These are phyloP conservation scores for Hafferia zeledoni DNA, from an alignment of 2,797 vertebrate genomes.

Conservation along the genomic window DNA sequence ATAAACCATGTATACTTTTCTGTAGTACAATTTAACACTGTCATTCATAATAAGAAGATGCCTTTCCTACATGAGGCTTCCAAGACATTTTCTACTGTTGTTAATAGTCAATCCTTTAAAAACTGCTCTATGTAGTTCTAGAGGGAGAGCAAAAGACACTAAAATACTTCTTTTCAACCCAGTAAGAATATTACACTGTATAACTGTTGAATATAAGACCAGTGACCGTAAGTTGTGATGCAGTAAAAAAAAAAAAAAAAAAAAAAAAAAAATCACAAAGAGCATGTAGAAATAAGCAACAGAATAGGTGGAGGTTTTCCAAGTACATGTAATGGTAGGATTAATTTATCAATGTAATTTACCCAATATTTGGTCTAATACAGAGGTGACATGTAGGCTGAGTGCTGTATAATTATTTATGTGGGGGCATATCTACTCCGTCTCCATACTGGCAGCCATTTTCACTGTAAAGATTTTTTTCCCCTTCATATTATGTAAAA, in stretches of 20 bases:
- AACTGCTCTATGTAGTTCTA: background rate
- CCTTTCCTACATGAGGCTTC: background rate
- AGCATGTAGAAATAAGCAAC: background rate
- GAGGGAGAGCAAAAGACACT: background rate
- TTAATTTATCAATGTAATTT: background rate
- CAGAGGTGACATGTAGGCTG: background rate
- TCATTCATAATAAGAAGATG: background rate
- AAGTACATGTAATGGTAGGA: background rate
- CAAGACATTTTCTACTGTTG: background rate
- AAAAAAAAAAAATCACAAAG: background rate
- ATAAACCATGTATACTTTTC: background rate
- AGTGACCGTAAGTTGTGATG: background rate
- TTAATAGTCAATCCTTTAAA: background rate
- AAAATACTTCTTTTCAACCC: background rate
- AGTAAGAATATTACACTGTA: background rate
- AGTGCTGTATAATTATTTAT: background rate
- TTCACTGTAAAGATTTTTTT: background rate
- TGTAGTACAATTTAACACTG: background rate
- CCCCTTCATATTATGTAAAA: background rate
- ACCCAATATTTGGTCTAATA: background rate
- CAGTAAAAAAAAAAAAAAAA: background rate
- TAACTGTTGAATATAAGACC: background rate
- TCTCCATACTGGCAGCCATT: background rate
- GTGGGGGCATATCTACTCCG: background rate
- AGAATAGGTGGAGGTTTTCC: background rate